phyloP scores from a whole-genome alignment of 2,113 vertebrate species.

The Seriola quinqueradiata region DNA sequence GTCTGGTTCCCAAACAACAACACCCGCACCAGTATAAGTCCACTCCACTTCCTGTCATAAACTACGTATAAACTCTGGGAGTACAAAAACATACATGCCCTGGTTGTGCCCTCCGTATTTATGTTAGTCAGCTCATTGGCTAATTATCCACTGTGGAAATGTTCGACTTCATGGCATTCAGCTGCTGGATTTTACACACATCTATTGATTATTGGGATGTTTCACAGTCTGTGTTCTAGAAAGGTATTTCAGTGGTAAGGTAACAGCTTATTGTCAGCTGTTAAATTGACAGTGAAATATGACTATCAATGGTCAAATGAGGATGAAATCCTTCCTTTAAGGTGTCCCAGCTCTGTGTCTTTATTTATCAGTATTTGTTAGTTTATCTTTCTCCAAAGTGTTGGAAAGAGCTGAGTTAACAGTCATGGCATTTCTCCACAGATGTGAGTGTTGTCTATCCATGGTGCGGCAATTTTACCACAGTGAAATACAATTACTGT shows the following conservation, averaged over 20 bases:
- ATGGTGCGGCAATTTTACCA: too few species aligned
- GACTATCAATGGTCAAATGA: neutral
- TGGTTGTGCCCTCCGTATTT: neutral
- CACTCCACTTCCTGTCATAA: neutral
- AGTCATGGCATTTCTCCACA: too few species aligned
- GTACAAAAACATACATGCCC: too few species aligned
- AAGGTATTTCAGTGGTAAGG: neutral
- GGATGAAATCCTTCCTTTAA: neutral
- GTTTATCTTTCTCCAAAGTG: neutral
- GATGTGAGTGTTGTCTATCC: too few species aligned
- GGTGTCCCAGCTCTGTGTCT: neutral
- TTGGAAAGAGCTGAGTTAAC: neutral
- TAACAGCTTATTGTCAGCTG: neutral
- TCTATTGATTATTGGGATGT: neutral
- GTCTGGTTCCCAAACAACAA: neutral
- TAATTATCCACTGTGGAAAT: neutral
- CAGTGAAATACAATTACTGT: too few species aligned
- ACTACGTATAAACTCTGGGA: neutral
- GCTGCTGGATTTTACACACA: neutral
- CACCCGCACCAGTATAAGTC: neutral
- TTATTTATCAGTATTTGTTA: neutral
- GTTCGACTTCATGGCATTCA: neutral
- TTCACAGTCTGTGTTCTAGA: neutral
- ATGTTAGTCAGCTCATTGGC: too few species aligned
- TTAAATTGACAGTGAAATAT: slow-evolving; percentile 17